phyloP scores from a whole-genome alignment of 1,140 invertebrate species.

The Pseudomyrmex concolor region DNA sequence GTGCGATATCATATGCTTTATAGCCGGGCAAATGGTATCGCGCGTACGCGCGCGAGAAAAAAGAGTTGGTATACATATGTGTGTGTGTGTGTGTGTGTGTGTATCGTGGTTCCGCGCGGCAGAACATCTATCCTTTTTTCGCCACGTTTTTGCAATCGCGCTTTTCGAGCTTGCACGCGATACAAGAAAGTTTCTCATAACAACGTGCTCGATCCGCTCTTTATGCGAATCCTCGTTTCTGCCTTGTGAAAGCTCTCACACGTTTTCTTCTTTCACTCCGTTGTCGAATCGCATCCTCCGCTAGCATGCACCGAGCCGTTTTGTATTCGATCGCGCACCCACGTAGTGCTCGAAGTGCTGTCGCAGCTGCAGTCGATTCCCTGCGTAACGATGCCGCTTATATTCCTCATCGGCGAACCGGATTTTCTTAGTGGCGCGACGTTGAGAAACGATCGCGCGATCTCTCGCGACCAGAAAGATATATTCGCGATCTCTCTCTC shows the following conservation, averaged over 20 bases:
- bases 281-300: slow-evolving; percentile 26
- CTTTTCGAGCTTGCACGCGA: slow-evolving; percentile 53
- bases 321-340: slow-evolving; percentile 64
- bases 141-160: slow-evolving; percentile 37
- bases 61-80: no score
- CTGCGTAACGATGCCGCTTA: slow-evolving; percentile 58
- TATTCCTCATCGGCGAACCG: slow-evolving; percentile 51
- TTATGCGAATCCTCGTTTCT: slow-evolving; percentile 63
- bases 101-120: slow-evolving; percentile 19
- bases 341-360: slow-evolving; percentile 19
- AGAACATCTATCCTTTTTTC: slow-evolving; percentile 45
- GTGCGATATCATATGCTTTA: slow-evolving; percentile 58
- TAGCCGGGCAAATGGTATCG: slow-evolving; percentile 15
- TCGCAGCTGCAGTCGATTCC: slow-evolving; percentile 58
- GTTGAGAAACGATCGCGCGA: slow-evolving; percentile 64
- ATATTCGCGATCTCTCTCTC: not conserved
- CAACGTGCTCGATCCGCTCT: slow-evolving; percentile 60
- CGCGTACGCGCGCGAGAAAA: no score
- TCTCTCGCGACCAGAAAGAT: not conserved
- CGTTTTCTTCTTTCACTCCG: not conserved
- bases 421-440: slow-evolving; percentile 41
- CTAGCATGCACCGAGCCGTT: slow-evolving; percentile 46
- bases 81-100: no score
- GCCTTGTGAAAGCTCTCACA: slow-evolving; percentile 11
- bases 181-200: slow-evolving; percentile 53